These are phyloP conservation scores for Pangasius mekongensis DNA, from an alignment of 2,797 vertebrate species.

Conservation along the genomic window DNA sequence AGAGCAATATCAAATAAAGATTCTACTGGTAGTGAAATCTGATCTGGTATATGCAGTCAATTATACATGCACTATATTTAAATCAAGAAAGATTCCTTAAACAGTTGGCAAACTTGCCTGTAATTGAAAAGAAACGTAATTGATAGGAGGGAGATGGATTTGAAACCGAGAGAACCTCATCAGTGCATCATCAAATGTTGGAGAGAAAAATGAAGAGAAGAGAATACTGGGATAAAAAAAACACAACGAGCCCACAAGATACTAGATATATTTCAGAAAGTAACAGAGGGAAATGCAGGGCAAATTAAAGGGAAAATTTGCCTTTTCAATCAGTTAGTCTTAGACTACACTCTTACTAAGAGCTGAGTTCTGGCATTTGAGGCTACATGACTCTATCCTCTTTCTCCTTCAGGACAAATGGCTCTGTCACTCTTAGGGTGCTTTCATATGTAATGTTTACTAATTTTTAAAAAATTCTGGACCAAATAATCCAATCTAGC, in stretches of 20 bases:
- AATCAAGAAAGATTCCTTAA: slow-evolving; percentile 28
- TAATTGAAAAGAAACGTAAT: slow-evolving; percentile 63
- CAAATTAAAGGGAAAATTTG: slow-evolving; percentile 15
- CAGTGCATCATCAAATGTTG: slow-evolving; percentile 42
- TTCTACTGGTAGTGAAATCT: not conserved
- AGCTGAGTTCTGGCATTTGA: not conserved
- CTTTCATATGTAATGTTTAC: not conserved
- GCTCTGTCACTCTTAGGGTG: not conserved
- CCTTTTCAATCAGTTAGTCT: not conserved
- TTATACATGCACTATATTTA: slow-evolving; percentile 32
- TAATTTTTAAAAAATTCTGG: not conserved
- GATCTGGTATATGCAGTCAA: slow-evolving; percentile 28
- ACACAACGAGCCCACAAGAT: slow-evolving; percentile 29
- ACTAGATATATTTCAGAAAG: slow-evolving; percentile 29
- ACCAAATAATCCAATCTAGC: not conserved
- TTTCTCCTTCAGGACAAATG: not conserved
- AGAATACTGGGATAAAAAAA: not conserved
- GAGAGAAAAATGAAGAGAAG: slow-evolving; percentile 4
- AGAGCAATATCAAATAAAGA: slow-evolving; percentile 23
- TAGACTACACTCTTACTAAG: not conserved
- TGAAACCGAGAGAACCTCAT: slow-evolving; percentile 48
- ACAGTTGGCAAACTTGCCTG: slow-evolving; percentile 58
- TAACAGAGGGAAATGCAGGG: slow-evolving; percentile 16
- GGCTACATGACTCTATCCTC: not conserved
- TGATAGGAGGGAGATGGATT: slow-evolving; percentile 50